These are phyloP conservation scores for honey bee (Apis mellifera) DNA, from an alignment of 1,140 invertebrate genomes.

Conservation along the genomic window Amel_HAv3.1 CM009936.2:11301501-11302000, in stretches of 20 bases:
- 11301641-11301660: no score
- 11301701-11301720: not conserved
- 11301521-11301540: no score
- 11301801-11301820: slow-evolving; percentile 17
- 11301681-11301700: not conserved
- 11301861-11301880: slow-evolving; percentile 51
- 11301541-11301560: no score
- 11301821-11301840: not conserved
- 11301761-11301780: not conserved
- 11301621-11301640: no score
- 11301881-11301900: slow-evolving; percentile 15
- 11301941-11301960: not conserved
- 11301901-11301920: slow-evolving; percentile 8
- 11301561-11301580: no score
- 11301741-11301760: not conserved
- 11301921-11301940: not conserved
- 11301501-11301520: no score
- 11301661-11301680: not conserved
- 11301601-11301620: no score
- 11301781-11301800: not conserved
- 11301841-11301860: slow-evolving; percentile 48
- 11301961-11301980: slow-evolving; percentile 20
- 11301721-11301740: not conserved
- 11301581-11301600: no score
- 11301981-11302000: not conserved